Conservation (phyloP, 1,140 invertebrate genomes). For the Zaprionus camerounensis region DNA sequence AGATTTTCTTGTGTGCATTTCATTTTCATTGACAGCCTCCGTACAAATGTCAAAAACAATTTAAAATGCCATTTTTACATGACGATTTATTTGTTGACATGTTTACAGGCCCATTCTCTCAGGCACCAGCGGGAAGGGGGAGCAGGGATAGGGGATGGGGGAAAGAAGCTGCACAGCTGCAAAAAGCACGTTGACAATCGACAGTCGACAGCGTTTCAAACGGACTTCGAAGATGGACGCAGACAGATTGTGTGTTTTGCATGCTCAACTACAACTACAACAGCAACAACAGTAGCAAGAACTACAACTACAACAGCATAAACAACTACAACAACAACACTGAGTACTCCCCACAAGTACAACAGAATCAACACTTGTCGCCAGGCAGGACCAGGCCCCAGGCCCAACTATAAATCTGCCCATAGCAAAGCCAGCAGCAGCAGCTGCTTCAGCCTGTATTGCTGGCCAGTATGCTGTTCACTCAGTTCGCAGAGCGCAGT, state of each 20-base stretch:
- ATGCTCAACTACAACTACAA: constrained; percentile 44
- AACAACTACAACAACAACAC: constrained; percentile 21
- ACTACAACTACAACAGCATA: constrained; percentile 15
- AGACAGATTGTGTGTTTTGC: constrained; percentile 75
- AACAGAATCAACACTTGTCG: constrained; percentile 49
- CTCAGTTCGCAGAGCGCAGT: not conserved
- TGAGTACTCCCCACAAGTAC: constrained; percentile 18
- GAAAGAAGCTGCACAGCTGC: constrained; percentile 57
- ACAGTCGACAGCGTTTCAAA: constrained; percentile 25
- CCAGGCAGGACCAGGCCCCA: constrained; percentile 6
- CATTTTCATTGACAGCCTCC: constrained; percentile 79
- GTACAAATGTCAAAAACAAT: constrained; percentile 78
- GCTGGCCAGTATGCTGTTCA: constrained; percentile 19
- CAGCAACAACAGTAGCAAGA: constrained; percentile 5
- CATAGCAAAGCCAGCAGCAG: not conserved
- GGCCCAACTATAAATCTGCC: constrained; percentile 59
- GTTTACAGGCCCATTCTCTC: constrained; percentile 52
- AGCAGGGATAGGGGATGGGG: not conserved
- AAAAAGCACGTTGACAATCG: constrained; percentile 45
- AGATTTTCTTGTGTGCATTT: constrained; percentile 72
- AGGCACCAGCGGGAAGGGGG: not conserved
- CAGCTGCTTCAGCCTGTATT: constrained; percentile 13
- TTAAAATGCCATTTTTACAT: constrained; percentile 83
- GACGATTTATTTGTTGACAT: constrained; percentile 83
- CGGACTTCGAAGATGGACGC: constrained; percentile 56